Conservation (phyloP, 2,113 vertebrate genomes). For the Chaetura pelagica region DNA sequence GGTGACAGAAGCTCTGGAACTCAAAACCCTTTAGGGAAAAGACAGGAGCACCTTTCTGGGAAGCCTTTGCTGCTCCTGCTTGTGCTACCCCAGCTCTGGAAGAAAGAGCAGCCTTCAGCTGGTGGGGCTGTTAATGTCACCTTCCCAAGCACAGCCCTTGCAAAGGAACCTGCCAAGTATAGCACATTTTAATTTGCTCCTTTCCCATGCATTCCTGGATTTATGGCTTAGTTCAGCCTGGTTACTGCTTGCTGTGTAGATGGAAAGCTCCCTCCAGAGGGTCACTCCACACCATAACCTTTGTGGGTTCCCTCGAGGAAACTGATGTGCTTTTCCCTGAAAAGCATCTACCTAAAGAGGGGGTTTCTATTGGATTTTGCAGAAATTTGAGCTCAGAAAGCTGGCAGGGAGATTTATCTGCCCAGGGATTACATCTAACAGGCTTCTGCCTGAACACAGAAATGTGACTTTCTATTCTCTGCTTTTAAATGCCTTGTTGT, state of each 20-base stretch:
- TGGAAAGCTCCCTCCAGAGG: background rate
- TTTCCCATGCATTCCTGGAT: slow-evolving; percentile 54
- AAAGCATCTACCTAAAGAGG: background rate
- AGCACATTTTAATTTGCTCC: slow-evolving; percentile 24
- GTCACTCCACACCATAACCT: background rate
- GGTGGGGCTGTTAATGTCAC: background rate
- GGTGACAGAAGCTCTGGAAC: background rate
- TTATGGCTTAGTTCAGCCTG: background rate
- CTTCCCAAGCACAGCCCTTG: fast-evolving
- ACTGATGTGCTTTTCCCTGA: background rate
- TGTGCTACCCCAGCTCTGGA: background rate
- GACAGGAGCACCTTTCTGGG: background rate
- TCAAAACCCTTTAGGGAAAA: background rate
- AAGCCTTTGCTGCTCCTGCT: background rate
- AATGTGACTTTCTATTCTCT: background rate
- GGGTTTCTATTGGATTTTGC: background rate
- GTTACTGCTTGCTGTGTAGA: background rate
- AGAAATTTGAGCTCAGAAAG: background rate
- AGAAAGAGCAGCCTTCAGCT: background rate
- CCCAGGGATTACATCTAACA: background rate
- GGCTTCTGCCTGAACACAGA: background rate
- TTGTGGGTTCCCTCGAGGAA: background rate
- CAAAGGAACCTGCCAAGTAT: slow-evolving; percentile 44
- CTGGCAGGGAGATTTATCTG: background rate
- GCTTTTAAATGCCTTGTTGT: background rate